phyloP scores from a whole-genome alignment of 2,888 invertebrate species.

The Odiellus spinosus region DNA sequence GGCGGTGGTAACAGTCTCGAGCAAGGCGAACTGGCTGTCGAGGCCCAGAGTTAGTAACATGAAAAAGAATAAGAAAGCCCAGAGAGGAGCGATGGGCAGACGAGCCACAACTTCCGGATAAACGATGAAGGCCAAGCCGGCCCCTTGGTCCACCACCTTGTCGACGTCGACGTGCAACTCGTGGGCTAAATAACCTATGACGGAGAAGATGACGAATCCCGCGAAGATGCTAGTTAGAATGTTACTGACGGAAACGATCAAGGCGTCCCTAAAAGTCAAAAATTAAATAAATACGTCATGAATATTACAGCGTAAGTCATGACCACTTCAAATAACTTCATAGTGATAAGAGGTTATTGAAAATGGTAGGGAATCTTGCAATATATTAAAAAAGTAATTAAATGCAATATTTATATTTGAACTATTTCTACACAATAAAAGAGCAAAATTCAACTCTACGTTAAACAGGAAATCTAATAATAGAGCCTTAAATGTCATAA shows the following conservation, averaged over 20 bases:
- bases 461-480: too few species aligned
- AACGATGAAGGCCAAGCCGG: conserved; percentile 67
- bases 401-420: too few species aligned
- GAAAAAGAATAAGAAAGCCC: conserved; percentile 65
- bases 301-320: too few species aligned
- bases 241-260: conserved; percentile 59
- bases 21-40: conserved; percentile 35
- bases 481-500: too few species aligned
- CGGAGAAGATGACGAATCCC: conserved; percentile 61
- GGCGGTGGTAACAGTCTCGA: conserved; percentile 39
- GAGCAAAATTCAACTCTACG: too few species aligned
- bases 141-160: conserved; percentile 51
- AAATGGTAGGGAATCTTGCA: too few species aligned
- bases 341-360: too few species aligned
- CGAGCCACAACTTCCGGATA: conserved; percentile 64
- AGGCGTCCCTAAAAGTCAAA: conserved; percentile 16
- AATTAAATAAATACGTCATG: background rate
- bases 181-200: conserved; percentile 62
- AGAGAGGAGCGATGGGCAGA: conserved; percentile 59
- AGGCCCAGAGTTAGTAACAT: conserved; percentile 58
- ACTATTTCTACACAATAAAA: too few species aligned
- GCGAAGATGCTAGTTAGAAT: conserved; percentile 64
- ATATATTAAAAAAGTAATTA: too few species aligned
- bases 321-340: too few species aligned
- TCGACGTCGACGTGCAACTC: conserved; percentile 52